Evolutionary conservation across 1,140 invertebrate species (phyloP), one percentile per base, ranked within the genome.

Genomic region (Euwallacea fornicatus): DNA sequence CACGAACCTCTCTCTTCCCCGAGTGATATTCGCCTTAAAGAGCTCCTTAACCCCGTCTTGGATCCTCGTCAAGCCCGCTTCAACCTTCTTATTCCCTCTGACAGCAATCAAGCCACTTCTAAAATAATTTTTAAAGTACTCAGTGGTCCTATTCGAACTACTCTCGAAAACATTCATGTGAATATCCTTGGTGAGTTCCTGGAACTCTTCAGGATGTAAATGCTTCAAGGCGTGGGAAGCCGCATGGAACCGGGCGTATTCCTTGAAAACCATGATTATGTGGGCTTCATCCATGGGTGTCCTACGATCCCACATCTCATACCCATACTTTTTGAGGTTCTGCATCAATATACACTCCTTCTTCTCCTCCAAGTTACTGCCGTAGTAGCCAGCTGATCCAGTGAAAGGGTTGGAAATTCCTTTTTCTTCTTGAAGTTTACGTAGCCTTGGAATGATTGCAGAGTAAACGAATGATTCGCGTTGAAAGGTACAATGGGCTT

Each of bases 201-300:
- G 47, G 66, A 80, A 83, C 6, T 72, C 60, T 33, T 81, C 76
- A 6, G 78, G 78, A 55, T 83, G 74, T 50, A 79, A 75, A 13
- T 82, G 72, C 70, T 83, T 86, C 42, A 86, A 76, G 0, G 83
- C 84, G 66, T 84, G 81, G 0, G 85, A 85, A 0, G 84, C 66
- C 1, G 85, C 86, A 76, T 88, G 87, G 7, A 86, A 82, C 60
- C 82, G 83, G 6, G 82, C 87, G 72, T 88, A 82, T 42, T 81
- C 82, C 59, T 79, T 77, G 44, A 88, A 81, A 2, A 84, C 81
- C 2, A 83, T 55, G 8, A 68, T 76, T 3, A 85, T 77, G 73
- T 86, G 83, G 2, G 83, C 80, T 8, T 79, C 67, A n/a, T 83
- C 78, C 11, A 88, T 75, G 6, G 83, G 77, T 6, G 76, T 71